These are phyloP conservation scores for Agelas oroides DNA, from an alignment of 37 sponge, comb jelly and placozoan genomes.

Conservation along the genomic window DNA sequence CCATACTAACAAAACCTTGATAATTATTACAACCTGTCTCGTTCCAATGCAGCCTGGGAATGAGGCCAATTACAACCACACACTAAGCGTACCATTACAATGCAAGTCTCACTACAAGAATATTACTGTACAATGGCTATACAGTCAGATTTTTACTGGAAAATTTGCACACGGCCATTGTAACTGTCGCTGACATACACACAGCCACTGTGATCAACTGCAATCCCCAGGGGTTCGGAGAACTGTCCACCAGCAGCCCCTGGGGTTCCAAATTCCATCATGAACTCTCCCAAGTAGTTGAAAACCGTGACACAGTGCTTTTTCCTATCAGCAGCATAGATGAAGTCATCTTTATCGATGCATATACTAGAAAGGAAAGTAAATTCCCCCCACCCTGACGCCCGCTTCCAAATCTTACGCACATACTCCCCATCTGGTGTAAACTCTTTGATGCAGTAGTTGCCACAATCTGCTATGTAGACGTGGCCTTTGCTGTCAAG, in stretches of 20 bases:
- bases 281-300: not conserved
- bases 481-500: not conserved
- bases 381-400: not conserved
- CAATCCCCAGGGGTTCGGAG: not conserved
- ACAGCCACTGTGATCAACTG: not conserved
- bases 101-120: no score
- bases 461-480: constrained; percentile 44
- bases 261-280: not conserved
- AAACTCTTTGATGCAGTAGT: constrained; percentile 49
- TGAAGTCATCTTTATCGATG: constrained; percentile 3
- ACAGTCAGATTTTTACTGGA: no score
- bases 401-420: constrained; percentile 23
- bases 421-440: not conserved
- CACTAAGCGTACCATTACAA: no score
- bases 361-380: not conserved
- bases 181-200: not conserved
- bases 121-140: no score
- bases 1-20: no score
- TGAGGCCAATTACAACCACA: no score
- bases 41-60: no score
- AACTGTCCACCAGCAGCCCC: not conserved
- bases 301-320: constrained; percentile 2
- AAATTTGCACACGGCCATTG: not conserved
- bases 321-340: constrained; percentile 19
- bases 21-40: no score